Evolutionary conservation across 1,140 invertebrate species (phyloP), one percentile per base, ranked within the genome.

Genomic region (Onthophagus taurus): DNA sequence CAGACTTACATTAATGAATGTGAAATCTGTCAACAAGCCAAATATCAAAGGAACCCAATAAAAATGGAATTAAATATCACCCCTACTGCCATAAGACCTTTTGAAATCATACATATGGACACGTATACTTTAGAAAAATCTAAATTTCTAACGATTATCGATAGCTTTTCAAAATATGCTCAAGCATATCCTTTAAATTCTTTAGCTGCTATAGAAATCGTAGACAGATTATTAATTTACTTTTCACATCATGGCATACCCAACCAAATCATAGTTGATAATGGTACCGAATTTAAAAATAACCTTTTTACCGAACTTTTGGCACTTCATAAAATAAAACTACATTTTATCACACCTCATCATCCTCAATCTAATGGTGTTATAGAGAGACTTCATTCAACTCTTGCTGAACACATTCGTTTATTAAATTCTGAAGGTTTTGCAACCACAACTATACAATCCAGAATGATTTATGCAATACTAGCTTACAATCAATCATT

Each of bases 31-130:
- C 44, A 55, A 48, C 37, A 17, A 44, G 3, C 31, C 2, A 61
- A 63, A 52, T 60, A 60, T 31, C 55, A 59, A n/a, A 52, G 58
- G 49, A 37, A 53, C 7, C 59, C 56, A n/a, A 43, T 41, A 6
- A 55, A 58, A 45, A 31, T 53, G 38, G 38, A 47, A 43, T 50
- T 51, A 24, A 49, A 54, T 47, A 12, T 51, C 23, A 56, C 55
- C 26, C 51, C 52, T 18, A 56, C 46, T 12, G 45, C 44, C 20
- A 29, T 4, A 16, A 50, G 52, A 52, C 55, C 55, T 6, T 53
- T 64, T 33, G 50, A 61, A 12, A 56, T 51, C 31, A 29, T 61
- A 20, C 55, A 61, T 21, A 51, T 53, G 4, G 58, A 64, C 41
- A 44, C 51, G 4, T 53, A 54, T 7, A 51, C 49, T 16, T 44